phyloP scores from a whole-genome alignment of 2,888 invertebrate genomes.

The Epicampocera succincta region DNA sequence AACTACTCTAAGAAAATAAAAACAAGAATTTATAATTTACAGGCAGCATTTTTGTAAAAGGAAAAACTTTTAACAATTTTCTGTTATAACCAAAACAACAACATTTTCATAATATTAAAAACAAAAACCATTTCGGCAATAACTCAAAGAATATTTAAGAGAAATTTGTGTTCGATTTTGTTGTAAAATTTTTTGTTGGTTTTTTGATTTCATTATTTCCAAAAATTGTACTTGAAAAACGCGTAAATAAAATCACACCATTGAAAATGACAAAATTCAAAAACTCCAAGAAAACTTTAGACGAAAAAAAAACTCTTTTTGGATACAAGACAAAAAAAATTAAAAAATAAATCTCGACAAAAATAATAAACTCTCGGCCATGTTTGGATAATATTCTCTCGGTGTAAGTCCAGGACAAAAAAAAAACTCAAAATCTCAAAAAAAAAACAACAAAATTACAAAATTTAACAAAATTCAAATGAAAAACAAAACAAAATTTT shows the following conservation, averaged over 20 bases:
- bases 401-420: slow-evolving; percentile 81
- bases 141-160: slow-evolving; percentile 66
- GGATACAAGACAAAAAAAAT: slow-evolving; percentile 58
- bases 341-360: slow-evolving; percentile 66
- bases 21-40: slow-evolving; percentile 77
- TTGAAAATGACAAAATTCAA: slow-evolving; percentile 72
- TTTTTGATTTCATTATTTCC: slow-evolving; percentile 54
- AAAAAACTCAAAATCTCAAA: slow-evolving; percentile 71
- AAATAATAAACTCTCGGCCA: slow-evolving; percentile 79
- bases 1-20: slow-evolving; percentile 69
- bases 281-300: slow-evolving; percentile 68
- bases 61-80: slow-evolving; percentile 42
- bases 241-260: slow-evolving; percentile 64
- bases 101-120: slow-evolving; percentile 63
- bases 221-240: slow-evolving; percentile 66
- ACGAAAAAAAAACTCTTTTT: slow-evolving; percentile 43
- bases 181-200: slow-evolving; percentile 49
- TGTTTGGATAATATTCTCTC: slow-evolving; percentile 81
- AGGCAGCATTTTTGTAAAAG: slow-evolving; percentile 78
- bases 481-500: slow-evolving; percentile 77
- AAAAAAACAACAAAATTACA: slow-evolving; percentile 77
- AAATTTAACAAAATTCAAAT: slow-evolving; percentile 72
- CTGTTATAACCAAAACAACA: slow-evolving; percentile 56
- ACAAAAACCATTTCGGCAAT: slow-evolving; percentile 67
- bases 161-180: slow-evolving; percentile 32